Conservation (phyloP, 2,797 vertebrate species). For the Microtus obscurus region DNA sequence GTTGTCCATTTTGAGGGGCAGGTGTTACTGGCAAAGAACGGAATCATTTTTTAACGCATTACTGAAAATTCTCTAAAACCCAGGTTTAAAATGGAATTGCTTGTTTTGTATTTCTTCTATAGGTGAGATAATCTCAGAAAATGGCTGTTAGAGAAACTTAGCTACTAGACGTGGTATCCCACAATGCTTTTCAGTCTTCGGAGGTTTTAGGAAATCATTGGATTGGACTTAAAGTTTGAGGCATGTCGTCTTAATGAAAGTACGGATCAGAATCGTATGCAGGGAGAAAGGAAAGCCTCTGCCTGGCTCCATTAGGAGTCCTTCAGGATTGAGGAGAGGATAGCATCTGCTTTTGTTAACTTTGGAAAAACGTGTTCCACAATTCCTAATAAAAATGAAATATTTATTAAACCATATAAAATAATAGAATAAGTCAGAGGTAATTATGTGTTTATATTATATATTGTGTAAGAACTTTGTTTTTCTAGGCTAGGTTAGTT, state of each 20-base stretch:
- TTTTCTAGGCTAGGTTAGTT: constrained; percentile 43
- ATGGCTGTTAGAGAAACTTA: neutral
- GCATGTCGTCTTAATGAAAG: constrained; percentile 59
- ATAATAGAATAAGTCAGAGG: constrained; percentile 28
- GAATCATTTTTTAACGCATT: constrained; percentile 68
- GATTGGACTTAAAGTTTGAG: constrained; percentile 60
- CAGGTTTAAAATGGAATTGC: constrained; percentile 49
- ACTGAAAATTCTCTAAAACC: constrained; percentile 59
- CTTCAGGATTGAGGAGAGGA: constrained; percentile 14
- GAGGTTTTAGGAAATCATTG: constrained; percentile 58
- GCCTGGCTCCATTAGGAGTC: constrained; percentile 65
- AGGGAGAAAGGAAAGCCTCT: constrained; percentile 8
- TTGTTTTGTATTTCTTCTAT: constrained; percentile 35
- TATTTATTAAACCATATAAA: constrained; percentile 40
- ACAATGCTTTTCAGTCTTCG: constrained; percentile 45
- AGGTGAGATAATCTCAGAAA: constrained; percentile 53
- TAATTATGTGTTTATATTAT: constrained; percentile 35
- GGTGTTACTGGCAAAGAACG: constrained; percentile 75
- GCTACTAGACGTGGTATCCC: constrained; percentile 42
- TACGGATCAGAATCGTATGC: constrained; percentile 8
- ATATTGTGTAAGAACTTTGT: constrained; percentile 50
- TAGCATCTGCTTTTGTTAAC: constrained; percentile 6
- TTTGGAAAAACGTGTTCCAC: constrained; percentile 29
- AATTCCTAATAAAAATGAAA: constrained; percentile 36
- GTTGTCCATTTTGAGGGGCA: constrained; percentile 81